phyloP scores from a whole-genome alignment of 2,797 vertebrate genomes.

The Acipenser ruthenus region DNA sequence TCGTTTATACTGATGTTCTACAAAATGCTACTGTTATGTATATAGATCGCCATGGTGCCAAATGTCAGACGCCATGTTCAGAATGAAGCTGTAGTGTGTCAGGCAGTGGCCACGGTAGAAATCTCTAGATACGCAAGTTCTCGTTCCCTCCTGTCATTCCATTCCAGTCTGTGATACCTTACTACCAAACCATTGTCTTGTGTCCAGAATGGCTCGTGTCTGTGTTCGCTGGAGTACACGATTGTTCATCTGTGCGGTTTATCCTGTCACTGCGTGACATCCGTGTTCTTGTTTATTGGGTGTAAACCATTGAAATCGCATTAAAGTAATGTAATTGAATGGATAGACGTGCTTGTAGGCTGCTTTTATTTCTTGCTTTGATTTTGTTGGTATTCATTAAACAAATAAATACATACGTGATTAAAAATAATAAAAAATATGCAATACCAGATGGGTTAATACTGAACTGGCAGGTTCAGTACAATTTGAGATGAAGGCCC shows the following conservation, averaged over 20 bases:
- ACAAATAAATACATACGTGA: too few species aligned
- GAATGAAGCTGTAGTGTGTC: too few species aligned
- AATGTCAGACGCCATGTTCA: neutral
- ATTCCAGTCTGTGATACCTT: constrained; percentile 50
- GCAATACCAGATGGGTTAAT: too few species aligned
- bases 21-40: too few species aligned
- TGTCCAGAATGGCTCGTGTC: constrained; percentile 45
- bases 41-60: neutral
- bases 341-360: constrained; percentile 33
- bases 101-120: constrained; percentile 26
- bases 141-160: constrained; percentile 67
- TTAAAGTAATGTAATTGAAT: constrained; percentile 40
- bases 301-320: constrained; percentile 57
- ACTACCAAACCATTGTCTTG: constrained; percentile 37
- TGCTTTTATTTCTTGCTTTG: neutral
- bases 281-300: constrained; percentile 51
- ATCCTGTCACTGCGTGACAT: constrained; percentile 93
- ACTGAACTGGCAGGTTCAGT: too few species aligned
- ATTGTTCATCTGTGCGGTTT: constrained; percentile 57
- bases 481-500: too few species aligned
- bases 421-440: too few species aligned
- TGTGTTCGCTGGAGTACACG: constrained; percentile 47
- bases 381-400: too few species aligned
- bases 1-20: too few species aligned
- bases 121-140: constrained; percentile 21